These are phyloP conservation scores for Diabrotica undecimpunctata DNA, from an alignment of 1,140 invertebrate species.

Conservation along the genomic window DNA sequence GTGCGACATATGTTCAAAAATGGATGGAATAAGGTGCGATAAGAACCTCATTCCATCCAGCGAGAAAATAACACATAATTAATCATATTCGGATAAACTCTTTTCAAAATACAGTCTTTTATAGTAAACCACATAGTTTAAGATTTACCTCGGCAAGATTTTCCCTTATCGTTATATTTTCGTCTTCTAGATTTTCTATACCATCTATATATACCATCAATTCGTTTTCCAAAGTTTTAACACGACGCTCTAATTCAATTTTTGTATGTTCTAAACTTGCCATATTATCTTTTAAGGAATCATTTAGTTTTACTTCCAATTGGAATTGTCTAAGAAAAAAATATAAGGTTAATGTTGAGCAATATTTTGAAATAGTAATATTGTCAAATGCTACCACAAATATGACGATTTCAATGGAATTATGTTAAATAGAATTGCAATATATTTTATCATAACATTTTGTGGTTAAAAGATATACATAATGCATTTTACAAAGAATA, in stretches of 20 bases:
- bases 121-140: no score
- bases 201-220: slow-evolving; percentile 39
- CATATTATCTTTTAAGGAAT: slow-evolving; percentile 24
- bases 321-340: slow-evolving; percentile 25
- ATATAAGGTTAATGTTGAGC: not conserved
- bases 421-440: no score
- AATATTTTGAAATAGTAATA: not conserved
- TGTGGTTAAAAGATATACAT: no score
- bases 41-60: no score
- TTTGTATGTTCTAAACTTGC: slow-evolving; percentile 22
- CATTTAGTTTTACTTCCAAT: slow-evolving; percentile 24
- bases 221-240: slow-evolving; percentile 41
- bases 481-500: no score
- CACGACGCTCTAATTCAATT: slow-evolving; percentile 32
- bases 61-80: no score
- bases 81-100: no score
- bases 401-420: not conserved
- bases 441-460: no score
- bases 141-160: slow-evolving; percentile 35
- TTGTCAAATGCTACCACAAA: not conserved
- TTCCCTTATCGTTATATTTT: slow-evolving; percentile 39
- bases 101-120: no score
- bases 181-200: slow-evolving; percentile 37
- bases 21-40: no score
- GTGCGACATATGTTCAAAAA: no score